Evolutionary conservation across 2,888 invertebrate species (phyloP), one percentile per base, ranked within the genome.

Genomic region (Merodon equestris): DNA sequence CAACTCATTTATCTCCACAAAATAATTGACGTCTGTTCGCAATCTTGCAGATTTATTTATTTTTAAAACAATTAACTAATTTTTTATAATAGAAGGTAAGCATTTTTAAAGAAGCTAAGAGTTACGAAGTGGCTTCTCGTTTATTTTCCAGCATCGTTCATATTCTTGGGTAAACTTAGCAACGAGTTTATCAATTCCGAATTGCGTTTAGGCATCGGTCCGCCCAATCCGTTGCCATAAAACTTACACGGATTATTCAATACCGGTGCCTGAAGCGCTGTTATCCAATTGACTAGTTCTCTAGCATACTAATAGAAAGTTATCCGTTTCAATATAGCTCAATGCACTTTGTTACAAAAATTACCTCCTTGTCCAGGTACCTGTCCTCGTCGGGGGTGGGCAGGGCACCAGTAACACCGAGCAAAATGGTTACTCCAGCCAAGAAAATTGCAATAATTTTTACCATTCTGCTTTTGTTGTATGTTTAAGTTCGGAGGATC

Each of bases 181-280:
- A 95, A 90, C 0, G 94, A 93, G 86, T 93, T 94, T 83, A 93
- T 94, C 7, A 93, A 88, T 84, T 94, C 94, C 0, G 93, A 93
- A 84, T 94, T 94, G 4, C 94, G 90, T 84, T 94, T 94, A 81
- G 90, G 90, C 84, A 87, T 82, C 17, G 84, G 83, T 19, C 82
- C 82, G 5, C 71, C 58, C 12, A 86, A 51, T 9, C 84, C 81
- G 72, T 86, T 88, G 14, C 72, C 82, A 53, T 84, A 85, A 60
- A 84, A 84, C 40, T 81, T 81, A 51, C 84, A 83, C 5, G 83
- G 84, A 42, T 82, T 84, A 57, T 83, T 84, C 10, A 83, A 82
- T 1, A 82, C 51, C 38, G 85, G 85, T n/a, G 86, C 84, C 42
- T 86, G 86, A 1, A 85, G 76, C 0, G 85, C 82, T 15, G 83